Percentiles rank a stretch among this genome's conserved stretches.
These are phyloP conservation scores for Tiliqua scincoides DNA, from an alignment of 2,113 vertebrate species.

Conservation along the genomic window DNA sequence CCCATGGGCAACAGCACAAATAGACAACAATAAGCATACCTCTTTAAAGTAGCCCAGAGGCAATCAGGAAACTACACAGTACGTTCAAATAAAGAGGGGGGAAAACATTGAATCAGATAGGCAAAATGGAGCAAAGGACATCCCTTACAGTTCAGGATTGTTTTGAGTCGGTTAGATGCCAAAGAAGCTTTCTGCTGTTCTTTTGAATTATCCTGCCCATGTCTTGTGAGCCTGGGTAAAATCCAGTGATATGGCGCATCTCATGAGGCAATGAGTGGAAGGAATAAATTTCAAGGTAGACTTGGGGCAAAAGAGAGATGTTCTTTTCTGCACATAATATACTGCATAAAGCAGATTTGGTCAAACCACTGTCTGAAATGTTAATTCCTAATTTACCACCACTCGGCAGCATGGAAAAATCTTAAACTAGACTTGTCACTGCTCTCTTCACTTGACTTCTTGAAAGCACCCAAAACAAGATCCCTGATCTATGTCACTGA, in stretches of 20 bases:
- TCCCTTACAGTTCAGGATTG: slow-evolving; percentile 6
- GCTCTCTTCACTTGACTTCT: no score
- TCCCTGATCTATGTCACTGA: no score
- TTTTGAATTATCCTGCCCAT: slow-evolving; percentile 63
- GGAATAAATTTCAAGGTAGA: not conserved
- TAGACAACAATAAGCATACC: slow-evolving; percentile 10
- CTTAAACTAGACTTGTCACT: no score
- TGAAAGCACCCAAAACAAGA: no score
- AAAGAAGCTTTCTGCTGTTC: slow-evolving; percentile 57
- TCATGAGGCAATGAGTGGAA: not conserved
- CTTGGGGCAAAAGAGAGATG: not conserved
- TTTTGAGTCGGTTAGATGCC: slow-evolving; percentile 41
- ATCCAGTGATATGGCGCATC: not conserved
- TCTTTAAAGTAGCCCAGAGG: slow-evolving; percentile 45
- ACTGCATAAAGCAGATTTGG: no score
- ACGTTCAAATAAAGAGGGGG: slow-evolving; percentile 39
- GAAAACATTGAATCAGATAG: slow-evolving; percentile 12
- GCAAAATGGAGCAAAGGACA: not conserved
- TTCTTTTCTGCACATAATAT: no score
- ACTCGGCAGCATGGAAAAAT: no score
- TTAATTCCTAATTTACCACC: no score
- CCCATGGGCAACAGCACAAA: not conserved
- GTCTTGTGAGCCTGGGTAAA: not conserved
- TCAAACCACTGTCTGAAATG: no score
- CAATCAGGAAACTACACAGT: slow-evolving; percentile 23